Conservation (phyloP, 2,797 vertebrate genomes). For the Helicolenus hilgendorfi region DNA sequence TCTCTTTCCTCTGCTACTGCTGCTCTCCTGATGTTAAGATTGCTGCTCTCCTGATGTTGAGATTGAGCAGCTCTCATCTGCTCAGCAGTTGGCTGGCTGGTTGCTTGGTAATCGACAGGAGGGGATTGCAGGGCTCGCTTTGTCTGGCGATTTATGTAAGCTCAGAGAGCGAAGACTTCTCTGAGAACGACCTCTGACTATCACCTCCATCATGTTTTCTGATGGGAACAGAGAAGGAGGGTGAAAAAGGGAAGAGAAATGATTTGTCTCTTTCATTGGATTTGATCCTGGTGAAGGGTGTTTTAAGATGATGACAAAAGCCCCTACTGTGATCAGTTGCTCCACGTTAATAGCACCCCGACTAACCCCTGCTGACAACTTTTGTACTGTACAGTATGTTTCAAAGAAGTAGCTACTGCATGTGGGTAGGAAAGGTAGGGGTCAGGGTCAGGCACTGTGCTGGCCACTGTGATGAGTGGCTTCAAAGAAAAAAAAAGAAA, state of each 20-base stretch:
- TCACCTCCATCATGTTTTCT: slow-evolving; percentile 27
- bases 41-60: slow-evolving; percentile 24
- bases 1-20: neutral
- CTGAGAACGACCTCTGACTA: slow-evolving; percentile 26
- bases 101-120: slow-evolving; percentile 57
- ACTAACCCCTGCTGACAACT: neutral
- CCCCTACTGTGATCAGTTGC: slow-evolving; percentile 17
- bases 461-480: neutral
- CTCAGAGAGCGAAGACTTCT: slow-evolving; percentile 37
- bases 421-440: neutral
- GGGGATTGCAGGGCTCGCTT: slow-evolving; percentile 37
- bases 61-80: slow-evolving; percentile 47
- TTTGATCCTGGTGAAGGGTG: slow-evolving; percentile 2
- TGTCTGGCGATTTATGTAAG: slow-evolving; percentile 68
- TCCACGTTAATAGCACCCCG: neutral
- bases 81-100: slow-evolving; percentile 5
- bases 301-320: slow-evolving; percentile 13
- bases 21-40: slow-evolving; percentile 47
- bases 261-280: neutral
- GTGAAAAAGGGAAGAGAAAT: slow-evolving; percentile 12
- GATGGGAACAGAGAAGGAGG: slow-evolving; percentile 9
- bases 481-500: neutral
- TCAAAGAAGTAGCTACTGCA: neutral
- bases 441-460: neutral
- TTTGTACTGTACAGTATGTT: neutral